A percentile compares a stretch with the other conserved stretches of the same genome.
These are phyloP conservation scores for Microdon myrmicae DNA, from an alignment of 2,888 invertebrate species.

Conservation along the genomic window DNA sequence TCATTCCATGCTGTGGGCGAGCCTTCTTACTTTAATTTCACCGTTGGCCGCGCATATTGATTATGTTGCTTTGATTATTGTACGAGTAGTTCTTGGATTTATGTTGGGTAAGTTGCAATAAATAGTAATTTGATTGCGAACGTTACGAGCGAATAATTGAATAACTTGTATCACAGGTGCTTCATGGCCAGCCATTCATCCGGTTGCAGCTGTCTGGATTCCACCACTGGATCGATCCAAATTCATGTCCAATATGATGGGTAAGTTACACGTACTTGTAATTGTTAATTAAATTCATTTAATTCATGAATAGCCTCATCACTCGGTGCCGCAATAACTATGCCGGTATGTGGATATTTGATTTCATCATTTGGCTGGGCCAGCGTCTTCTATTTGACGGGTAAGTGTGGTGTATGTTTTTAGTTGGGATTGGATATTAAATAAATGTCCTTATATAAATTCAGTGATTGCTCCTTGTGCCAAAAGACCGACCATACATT, in stretches of 20 bases:
- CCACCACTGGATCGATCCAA: conserved; percentile 93
- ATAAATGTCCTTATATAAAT: too few relatives aligned
- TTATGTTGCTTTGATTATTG: conserved; percentile 75
- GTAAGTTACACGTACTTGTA: conserved; percentile 67
- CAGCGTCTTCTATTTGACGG: conserved; percentile 89
- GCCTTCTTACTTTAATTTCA: conserved; percentile 82
- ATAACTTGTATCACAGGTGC: conserved; percentile 75
- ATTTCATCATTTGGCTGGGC: conserved; percentile 87
- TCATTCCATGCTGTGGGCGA: conserved; percentile 84
- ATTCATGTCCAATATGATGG: conserved; percentile 93
- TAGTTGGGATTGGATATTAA: too few relatives aligned
- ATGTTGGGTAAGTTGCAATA: conserved; percentile 69
- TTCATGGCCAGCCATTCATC: conserved; percentile 93
- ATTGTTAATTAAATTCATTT: neutral
- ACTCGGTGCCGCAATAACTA: conserved; percentile 89
- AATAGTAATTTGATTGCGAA: neutral
- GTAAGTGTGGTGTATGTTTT: conserved; percentile 66
- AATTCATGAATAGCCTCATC: conserved; percentile 76
- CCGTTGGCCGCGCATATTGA: conserved; percentile 79
- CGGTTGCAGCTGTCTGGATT: conserved; percentile 93
- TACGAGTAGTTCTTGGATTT: conserved; percentile 80
- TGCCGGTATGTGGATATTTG: conserved; percentile 87
- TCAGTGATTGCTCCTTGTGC: too few relatives aligned
- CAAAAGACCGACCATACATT: too few relatives aligned
- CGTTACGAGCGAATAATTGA: too few relatives aligned